Evolutionary conservation across 2,797 vertebrate genomes (phyloP).

Genomic region (Takifugu ocellatus): DNA sequence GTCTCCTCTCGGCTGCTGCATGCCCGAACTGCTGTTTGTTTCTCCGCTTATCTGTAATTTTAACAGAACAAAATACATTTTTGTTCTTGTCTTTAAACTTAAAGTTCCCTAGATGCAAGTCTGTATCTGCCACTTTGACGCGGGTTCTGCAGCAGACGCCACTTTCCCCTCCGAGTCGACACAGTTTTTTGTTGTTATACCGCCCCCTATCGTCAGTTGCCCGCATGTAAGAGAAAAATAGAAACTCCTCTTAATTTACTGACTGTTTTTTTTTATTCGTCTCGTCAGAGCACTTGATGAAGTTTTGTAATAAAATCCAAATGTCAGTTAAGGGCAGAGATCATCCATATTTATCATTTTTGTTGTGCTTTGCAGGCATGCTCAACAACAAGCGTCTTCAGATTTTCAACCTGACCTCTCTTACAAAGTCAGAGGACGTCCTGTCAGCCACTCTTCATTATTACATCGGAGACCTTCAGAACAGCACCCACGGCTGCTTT

Average conservation of each 20-base stretch:
- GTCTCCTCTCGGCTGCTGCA: not conserved
- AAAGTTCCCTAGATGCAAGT: not conserved
- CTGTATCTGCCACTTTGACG: constrained; percentile 4
- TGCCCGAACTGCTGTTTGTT: not conserved
- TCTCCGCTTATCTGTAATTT: not conserved
- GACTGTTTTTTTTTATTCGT: not conserved
- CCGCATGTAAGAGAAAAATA: constrained; percentile 19
- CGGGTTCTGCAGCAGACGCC: constrained; percentile 1
- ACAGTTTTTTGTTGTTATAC: constrained; percentile 31
- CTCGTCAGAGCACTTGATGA: not conserved
- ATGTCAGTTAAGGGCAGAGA: too few species aligned
- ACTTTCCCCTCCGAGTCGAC: not conserved
- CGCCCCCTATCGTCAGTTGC: constrained; percentile 51
- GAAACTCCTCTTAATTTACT: constrained; percentile 18
- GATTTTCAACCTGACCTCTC: constrained; percentile 91
- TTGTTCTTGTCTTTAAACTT: not conserved
- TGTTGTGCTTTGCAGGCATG: constrained; percentile 66
- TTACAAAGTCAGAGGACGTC: constrained; percentile 89
- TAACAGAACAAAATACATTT: too few species aligned
- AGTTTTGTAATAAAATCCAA: not conserved
- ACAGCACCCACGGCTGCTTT: constrained; percentile 46
- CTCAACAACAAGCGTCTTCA: constrained; percentile 77
- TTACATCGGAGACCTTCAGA: constrained; percentile 79
- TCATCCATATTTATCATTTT: not conserved
- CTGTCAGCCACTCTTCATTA: constrained; percentile 90